Evolutionary conservation across 2,888 invertebrate genomes (phyloP), one percentile per base, ranked within the genome.

Genomic region (Cancer borealis): DNA sequence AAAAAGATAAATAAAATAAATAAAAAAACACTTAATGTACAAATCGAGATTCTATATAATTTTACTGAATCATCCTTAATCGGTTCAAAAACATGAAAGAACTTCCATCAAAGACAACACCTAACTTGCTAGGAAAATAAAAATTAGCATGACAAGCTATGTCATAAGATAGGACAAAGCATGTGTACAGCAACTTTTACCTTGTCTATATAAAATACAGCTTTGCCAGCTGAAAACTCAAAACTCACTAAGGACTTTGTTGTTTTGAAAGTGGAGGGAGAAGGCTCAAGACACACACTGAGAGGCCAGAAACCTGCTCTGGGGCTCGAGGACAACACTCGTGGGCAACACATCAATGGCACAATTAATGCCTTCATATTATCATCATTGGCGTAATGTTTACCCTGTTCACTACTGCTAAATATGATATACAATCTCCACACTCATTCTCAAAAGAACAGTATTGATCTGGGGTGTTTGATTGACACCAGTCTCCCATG

Each of bases 351-450:
- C 79, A 84, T 12, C 5, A 39, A 84, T 84, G 84, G 84, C 84
- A 84, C 84, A 84, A 12, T 73, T 39, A 39, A 12, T 30, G 30
- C 84, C 39, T 30, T 8, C 14, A 84, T 2, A 84, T 14, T 39
- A 1, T 14, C 17, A 14, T 30, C 84, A 84, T 17, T 17, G 39
- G 39, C 2, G 39, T 39, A 84, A 30, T 84, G 39, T 30, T 84
- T 84, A 84, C 84, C 84, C 84, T 84, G 84, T n/a, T n/a, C 14
- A n/a, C 84, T 39, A 84, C 39, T 39, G 39, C 84, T 84, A 84
- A 84, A 14, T 14, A 39, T 39, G 73, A 39, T 84, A 73, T 10
- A 84, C 30, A 30, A 10, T 39, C 17, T 84, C 73, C 73, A 73
- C 73, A 73, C 73, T n/a, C n/a, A 79, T 79, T 30, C 79, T 30